Base-by-base conservation (phyloP, 2,888 invertebrate genomes). In the Oithona nana region DNA sequence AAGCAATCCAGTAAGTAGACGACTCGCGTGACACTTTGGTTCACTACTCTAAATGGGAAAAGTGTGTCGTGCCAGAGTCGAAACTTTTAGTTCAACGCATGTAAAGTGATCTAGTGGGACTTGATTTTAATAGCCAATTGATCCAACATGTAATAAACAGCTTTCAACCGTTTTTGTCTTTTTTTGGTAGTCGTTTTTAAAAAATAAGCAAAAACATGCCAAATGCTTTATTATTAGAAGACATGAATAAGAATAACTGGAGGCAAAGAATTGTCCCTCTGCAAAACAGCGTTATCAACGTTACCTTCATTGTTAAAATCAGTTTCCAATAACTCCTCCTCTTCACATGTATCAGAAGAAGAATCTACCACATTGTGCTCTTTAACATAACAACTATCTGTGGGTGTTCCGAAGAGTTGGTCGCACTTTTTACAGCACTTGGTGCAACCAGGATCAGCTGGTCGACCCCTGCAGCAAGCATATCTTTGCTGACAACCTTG, bases 391-490 rank as follows among this genome's bases (percentile, higher is more conserved):
- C 56, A 56, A 11, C 6, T 24, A 11, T 28, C 56, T 6, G 56
- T 28, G 4, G 20, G 13, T 24, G 56, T 24, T 11, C 56, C 56
- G 24, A 22, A 56, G 26, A 24, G 24, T 56, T 56, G 13, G 24
- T 28, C 56, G 28, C 56, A 56, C 28, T 56, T 56, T 56, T 56
- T 56, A 28, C 56, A 56, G 11, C 13, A 22, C 26, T 56, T 56
- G 24, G 20, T 56, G 28, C 56, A 56, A 6, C 56, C 56, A 6
- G 6, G 6, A 16, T 39, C 39, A 6, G 6, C 39, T 16, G 16
- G 6, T 6, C 39, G 39, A 39, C 39, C 39, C 16, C 54, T 52
- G 6, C 54, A 52, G 6, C 54, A 52, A 52, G 54, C 22, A 24
- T 52, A 52, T 24, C 28, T 52, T 20, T 20, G 13, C 3, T 52